These are phyloP conservation scores for Euplexia lucipara DNA, from an alignment of 2,888 invertebrate genomes.

Conservation along the genomic window DNA sequence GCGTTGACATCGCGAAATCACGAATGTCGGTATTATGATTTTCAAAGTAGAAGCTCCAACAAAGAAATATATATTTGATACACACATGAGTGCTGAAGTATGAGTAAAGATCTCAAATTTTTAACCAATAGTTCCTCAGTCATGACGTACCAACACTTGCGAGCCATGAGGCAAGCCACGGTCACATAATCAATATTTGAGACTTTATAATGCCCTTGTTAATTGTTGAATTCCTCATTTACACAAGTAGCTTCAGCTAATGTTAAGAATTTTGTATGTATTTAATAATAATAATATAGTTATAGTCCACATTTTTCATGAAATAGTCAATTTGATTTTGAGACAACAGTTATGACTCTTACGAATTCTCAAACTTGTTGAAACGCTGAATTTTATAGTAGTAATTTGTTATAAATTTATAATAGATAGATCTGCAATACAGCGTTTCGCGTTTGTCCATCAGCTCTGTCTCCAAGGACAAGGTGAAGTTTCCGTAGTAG, in stretches of 20 bases:
- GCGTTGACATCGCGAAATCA: constrained; percentile 33
- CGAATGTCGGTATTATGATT: constrained; percentile 27
- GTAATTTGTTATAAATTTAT: constrained; percentile 30
- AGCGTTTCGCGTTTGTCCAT: not conserved
- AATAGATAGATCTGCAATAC: constrained; percentile 5
- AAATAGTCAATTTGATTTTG: constrained; percentile 40
- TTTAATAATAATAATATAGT: constrained; percentile 42
- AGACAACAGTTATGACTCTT: constrained; percentile 20
- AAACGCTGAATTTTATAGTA: constrained; percentile 7
- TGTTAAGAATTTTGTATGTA: constrained; percentile 57
- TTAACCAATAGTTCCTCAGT: constrained; percentile 53
- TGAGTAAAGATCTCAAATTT: constrained; percentile 45
- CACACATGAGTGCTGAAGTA: constrained; percentile 32
- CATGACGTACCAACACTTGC: constrained; percentile 5
- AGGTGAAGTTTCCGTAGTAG: not conserved
- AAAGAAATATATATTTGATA: constrained; percentile 57
- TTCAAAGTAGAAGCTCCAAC: constrained; percentile 31
- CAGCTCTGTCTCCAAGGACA: not conserved
- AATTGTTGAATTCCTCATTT: constrained; percentile 30
- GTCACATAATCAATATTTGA: constrained; percentile 11
- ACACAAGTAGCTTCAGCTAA: constrained; percentile 38
- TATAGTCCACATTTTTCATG: constrained; percentile 38
- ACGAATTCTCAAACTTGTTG: constrained; percentile 16
- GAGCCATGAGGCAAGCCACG: not conserved
- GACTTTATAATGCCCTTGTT: constrained; percentile 1